A percentile compares a stretch with the other conserved stretches of the same genome.
These are phyloP conservation scores for Cydia pomonella DNA, from an alignment of 1,140 invertebrate genomes.

Conservation along the genomic window DNA sequence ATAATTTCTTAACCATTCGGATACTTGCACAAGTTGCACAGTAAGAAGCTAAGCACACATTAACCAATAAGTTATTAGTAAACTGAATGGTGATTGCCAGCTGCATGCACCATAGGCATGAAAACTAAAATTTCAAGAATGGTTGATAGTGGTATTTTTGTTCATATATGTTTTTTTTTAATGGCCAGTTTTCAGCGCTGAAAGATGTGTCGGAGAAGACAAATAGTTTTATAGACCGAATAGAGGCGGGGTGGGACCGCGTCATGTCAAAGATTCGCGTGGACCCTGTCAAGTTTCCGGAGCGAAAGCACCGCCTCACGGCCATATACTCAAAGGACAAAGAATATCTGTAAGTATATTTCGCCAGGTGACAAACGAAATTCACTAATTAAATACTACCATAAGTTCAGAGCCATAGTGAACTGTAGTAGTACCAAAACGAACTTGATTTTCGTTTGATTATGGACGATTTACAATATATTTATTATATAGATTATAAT, in stretches of 20 bases:
- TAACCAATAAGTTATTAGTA: neutral
- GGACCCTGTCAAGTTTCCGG: slow-evolving; percentile 85
- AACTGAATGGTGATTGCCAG: slow-evolving; percentile 3
- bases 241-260: slow-evolving; percentile 82
- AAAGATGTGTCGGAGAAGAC: slow-evolving; percentile 82
- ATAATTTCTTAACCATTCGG: neutral
- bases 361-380: neutral
- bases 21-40: neutral
- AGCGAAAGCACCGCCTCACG: slow-evolving; percentile 87
- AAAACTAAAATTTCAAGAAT: neutral
- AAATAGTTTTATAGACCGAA: slow-evolving; percentile 82
- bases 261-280: slow-evolving; percentile 84
- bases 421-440: too few species aligned
- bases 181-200: slow-evolving; percentile 83
- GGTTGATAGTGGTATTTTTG: neutral
- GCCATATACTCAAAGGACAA: slow-evolving; percentile 93
- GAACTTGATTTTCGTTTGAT: too few species aligned
- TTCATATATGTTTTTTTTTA: slow-evolving; percentile 28
- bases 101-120: neutral
- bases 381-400: neutral
- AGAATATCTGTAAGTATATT: slow-evolving; percentile 88
- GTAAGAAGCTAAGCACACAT: neutral
- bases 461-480: too few species aligned
- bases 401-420: too few species aligned
- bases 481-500: too few species aligned